Conservation (phyloP, 2,888 invertebrate species). For the Selenia dentaria region DNA sequence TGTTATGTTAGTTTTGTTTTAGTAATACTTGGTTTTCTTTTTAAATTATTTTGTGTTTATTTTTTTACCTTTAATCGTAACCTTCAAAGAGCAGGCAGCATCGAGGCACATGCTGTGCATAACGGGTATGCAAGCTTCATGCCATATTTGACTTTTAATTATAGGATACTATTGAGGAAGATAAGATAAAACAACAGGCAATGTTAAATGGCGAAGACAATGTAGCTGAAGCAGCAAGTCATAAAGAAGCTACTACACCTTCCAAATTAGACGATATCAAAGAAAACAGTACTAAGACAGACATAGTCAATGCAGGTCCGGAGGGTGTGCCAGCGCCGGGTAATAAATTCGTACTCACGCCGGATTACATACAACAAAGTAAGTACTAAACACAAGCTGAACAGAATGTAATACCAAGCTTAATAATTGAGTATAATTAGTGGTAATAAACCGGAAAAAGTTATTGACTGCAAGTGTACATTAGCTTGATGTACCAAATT, state of each 20-base stretch:
- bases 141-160: conserved; percentile 48
- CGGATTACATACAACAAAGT: conserved; percentile 98
- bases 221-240: conserved; percentile 66
- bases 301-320: conserved; percentile 62
- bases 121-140: conserved; percentile 19
- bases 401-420: neutral
- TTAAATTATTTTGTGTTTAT: conserved; percentile 29
- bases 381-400: conserved; percentile 72
- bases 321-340: conserved; percentile 51
- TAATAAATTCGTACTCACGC: conserved; percentile 92
- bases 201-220: conserved; percentile 76
- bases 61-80: conserved; percentile 25
- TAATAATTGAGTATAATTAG: too few relatives aligned
- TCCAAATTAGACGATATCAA: conserved; percentile 69
- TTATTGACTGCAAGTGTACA: too few relatives aligned
- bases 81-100: neutral
- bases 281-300: conserved; percentile 70
- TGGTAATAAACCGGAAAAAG: too few relatives aligned
- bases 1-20: conserved; percentile 47
- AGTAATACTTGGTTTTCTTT: conserved; percentile 47
- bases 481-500: too few relatives aligned
- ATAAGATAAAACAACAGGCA: conserved; percentile 61
- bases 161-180: conserved; percentile 69
- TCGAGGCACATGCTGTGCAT: too few relatives aligned
- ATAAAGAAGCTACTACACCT: conserved; percentile 67